Conservation (phyloP, 2,888 invertebrate genomes). For the Drepanosiphum platanoidis region DNA sequence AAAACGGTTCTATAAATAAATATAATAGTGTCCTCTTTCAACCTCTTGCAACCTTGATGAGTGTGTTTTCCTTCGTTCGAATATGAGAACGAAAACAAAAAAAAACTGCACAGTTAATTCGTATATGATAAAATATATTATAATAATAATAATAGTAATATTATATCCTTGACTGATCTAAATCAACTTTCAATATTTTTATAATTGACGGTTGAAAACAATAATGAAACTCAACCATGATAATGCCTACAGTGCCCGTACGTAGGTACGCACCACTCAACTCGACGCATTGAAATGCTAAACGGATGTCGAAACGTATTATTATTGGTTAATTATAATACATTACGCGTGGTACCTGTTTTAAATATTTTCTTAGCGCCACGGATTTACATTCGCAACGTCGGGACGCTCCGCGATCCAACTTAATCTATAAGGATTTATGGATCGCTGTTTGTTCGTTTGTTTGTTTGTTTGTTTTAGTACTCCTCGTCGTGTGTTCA, state of each 20-base stretch:
- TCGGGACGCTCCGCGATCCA: too few species aligned
- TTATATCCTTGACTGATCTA: constrained; percentile 31
- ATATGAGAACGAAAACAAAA: background rate
- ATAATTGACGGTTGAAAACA: constrained; percentile 30
- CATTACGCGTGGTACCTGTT: background rate
- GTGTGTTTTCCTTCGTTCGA: background rate
- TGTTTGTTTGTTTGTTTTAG: too few species aligned
- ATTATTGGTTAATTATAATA: constrained; percentile 8
- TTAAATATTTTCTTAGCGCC: background rate
- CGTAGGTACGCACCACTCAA: background rate
- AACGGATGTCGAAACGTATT: background rate
- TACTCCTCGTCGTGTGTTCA: too few species aligned
- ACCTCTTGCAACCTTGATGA: too few species aligned
- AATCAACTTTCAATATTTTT: constrained; percentile 45
- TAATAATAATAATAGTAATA: too few species aligned
- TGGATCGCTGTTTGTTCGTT: too few species aligned
- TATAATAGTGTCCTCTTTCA: constrained; percentile 13
- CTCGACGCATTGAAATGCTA: background rate
- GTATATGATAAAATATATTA: background rate
- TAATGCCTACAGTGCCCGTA: background rate
- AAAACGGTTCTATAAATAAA: background rate
- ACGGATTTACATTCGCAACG: background rate
- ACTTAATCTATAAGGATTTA: too few species aligned
- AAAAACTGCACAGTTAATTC: background rate
- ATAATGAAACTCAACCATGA: background rate